A percentile compares a stretch with the other conserved stretches of the same genome.
Evolutionary conservation across 2,797 vertebrate species (phyloP).

Genomic region (Carcharodon carcharias): DNA sequence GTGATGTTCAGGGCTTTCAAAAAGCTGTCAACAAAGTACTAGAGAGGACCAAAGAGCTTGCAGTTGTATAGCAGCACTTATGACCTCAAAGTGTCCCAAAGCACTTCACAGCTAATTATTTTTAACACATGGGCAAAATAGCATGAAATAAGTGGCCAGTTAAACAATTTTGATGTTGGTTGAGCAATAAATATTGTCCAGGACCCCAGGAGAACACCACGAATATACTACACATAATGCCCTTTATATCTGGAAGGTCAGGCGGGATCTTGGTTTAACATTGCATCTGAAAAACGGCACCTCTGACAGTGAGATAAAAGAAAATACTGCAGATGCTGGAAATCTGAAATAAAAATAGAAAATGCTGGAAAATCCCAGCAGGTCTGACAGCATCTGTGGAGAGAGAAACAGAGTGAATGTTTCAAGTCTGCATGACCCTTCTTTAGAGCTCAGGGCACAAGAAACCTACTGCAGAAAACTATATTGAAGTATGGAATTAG

Average conservation of each 20-base stretch:
- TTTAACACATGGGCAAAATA: neutral
- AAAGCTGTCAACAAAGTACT: neutral
- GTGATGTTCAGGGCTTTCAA: neutral
- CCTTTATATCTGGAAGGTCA: too few species aligned
- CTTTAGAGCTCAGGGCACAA: neutral
- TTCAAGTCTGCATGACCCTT: too few species aligned
- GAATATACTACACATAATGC: neutral
- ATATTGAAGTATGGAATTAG: neutral
- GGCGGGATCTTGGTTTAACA: neutral
- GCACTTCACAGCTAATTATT: neutral
- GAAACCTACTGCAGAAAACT: neutral
- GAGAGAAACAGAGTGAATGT: too few species aligned
- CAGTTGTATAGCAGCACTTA: neutral
- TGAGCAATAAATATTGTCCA: constrained; percentile 12
- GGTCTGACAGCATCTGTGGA: too few species aligned
- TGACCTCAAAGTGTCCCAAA: neutral
- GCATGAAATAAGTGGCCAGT: neutral
- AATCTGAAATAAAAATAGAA: too few species aligned
- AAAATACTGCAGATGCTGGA: too few species aligned
- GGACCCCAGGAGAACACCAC: neutral
- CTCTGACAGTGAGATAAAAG: neutral
- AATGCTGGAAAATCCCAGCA: too few species aligned
- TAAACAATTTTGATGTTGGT: neutral
- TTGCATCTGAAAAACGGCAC: neutral
- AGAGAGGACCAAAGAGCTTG: neutral